Evolutionary conservation across 1,140 invertebrate genomes (phyloP), one percentile per base, ranked within the genome.

Genomic region (Monochamus saltuarius): DNA sequence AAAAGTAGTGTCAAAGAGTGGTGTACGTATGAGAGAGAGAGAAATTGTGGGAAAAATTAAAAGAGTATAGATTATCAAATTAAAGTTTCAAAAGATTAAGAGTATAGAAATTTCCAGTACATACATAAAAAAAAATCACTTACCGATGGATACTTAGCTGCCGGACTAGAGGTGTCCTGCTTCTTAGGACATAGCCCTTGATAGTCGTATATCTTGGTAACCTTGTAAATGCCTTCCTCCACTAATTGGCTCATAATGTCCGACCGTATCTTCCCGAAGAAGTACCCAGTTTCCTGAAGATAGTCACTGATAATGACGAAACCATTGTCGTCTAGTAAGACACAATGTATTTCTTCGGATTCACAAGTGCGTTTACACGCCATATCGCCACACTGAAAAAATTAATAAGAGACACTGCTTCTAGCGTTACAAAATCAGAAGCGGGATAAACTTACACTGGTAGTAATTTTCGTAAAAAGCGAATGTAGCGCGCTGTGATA

Each of bases 311-410:
- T 85, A 0, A 92, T 78, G 10, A 97, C 83, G 78, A 89, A 97
- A 4, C 91, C 94, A 74, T 94, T 93, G 74, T 94, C 94, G 74
- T 97, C 94, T 13, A 97, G 77, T 34, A 97, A 79, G 73, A 87
- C 93, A 73, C 94, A 97, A 52, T 92, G 87, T 66, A 92, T 81
- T 36, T 85, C 82, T 35, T 86, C 83, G 9, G 85, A 83, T 7
- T 82, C 82, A 72, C 92, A 95, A 0, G 89, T 89, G 64, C 78
- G 79, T 29, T 78, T 73, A 61, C 85, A 87, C 77, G 42, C 76
- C 17, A 73, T 74, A 38, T 85, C 82, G 54, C 81, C 82, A 72
- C 82, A 84, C 82, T 87, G 70, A 34, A 79, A 78, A 45, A 17
- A 61, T n/a, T n/a, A 22, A 60, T 54, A 2, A 39, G 13, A 47